Base-by-base conservation (phyloP, 2,797 vertebrate genomes). In the Orestias chungarensis region DNA sequence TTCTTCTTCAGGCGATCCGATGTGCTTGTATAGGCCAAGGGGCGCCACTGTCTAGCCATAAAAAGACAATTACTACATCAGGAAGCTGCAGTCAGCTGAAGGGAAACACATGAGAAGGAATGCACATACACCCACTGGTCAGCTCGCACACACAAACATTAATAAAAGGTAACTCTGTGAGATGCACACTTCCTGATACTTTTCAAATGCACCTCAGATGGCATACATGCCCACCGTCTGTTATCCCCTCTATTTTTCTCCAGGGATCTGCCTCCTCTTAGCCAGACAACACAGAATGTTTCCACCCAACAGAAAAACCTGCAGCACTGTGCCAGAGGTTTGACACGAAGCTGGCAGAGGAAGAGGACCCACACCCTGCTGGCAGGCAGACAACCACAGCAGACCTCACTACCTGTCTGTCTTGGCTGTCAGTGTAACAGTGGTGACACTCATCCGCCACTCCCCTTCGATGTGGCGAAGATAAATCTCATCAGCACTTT, bases 11-110 rank as follows among this genome's bases (percentile, higher is more conserved):
- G 84, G 84, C 90, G 76, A 73, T 83, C 75, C 68, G 23, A 74
- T 72, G 74, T 62, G 59, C 72, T 44, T 40, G 62, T 65, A 35
- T 83, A 73, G 80, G 80, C 75, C 50, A 74, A 79, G 68, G 72
- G 83, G 79, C 73, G 57, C 74, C 79, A 83, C 66, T n/a, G 78
- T 72, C 66, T 75, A 35, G 80, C 81, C 87, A 88, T 85, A 84
- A 87, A 88, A 89, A 89, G 76, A 89, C 79, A 84, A 86, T 87
- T 82, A 85, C 75, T 88, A 77, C 76, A 87, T 89, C 81, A 86
- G 91, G 93, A 93, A 90, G 75, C 75, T 74, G 72, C 74, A 79
- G 86, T 89, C 86, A 87, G 80, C 86, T 85, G 76, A 73, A 86
- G 70, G 80, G 66, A 80, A 61, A 79, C 71, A 77, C 73, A 82